phyloP scores from a whole-genome alignment of 2,888 invertebrate species.

The Melanchra persicariae region DNA sequence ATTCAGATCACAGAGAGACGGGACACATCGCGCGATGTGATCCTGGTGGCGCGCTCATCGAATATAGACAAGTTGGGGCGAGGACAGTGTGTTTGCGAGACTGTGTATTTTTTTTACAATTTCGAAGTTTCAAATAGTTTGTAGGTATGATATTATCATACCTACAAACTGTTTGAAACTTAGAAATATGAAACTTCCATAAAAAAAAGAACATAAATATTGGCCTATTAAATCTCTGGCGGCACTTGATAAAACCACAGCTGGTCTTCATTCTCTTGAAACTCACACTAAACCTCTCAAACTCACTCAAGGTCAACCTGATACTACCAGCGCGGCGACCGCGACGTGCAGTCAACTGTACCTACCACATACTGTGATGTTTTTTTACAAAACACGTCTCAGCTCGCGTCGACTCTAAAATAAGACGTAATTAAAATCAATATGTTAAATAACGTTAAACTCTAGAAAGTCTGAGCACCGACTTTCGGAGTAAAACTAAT shows the following conservation, averaged over 20 bases:
- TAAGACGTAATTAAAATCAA: neutral
- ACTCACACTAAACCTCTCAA: neutral
- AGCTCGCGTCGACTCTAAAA: too few species aligned
- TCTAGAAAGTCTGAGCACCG: neutral
- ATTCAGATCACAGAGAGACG: constrained; percentile 75
- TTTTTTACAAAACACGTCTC: neutral
- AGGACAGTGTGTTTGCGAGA: constrained; percentile 39
- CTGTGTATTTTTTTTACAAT: too few species aligned
- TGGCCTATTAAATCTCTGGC: too few species aligned
- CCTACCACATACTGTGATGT: neutral
- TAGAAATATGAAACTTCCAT: too few species aligned
- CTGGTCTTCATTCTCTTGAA: neutral
- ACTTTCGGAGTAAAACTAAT: neutral
- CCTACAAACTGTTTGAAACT: too few species aligned
- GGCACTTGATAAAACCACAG: too few species aligned
- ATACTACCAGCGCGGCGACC: too few species aligned
- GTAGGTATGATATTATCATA: too few species aligned
- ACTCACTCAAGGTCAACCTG: too few species aligned
- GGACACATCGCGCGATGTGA: constrained; percentile 70
- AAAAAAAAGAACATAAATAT: too few species aligned
- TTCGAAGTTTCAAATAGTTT: neutral
- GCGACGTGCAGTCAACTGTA: neutral
- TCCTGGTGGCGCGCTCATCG: constrained; percentile 66
- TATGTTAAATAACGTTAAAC: neutral
- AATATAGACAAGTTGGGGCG: constrained; percentile 63